These are phyloP conservation scores for Callopanchax toddi DNA, from an alignment of 2,113 vertebrate genomes.

Conservation along the genomic window DNA sequence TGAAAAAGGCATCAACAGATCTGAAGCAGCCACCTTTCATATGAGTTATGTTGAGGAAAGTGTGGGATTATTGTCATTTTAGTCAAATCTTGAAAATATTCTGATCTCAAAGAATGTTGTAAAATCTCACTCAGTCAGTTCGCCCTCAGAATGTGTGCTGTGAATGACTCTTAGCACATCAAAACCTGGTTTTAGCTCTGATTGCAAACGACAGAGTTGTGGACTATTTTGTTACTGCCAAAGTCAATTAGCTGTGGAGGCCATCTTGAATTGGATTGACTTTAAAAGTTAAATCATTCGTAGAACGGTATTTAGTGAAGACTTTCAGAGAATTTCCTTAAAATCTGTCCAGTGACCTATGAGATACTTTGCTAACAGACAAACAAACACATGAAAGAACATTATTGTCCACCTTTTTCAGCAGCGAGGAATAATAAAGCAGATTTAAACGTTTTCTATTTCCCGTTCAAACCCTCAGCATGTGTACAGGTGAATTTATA, in stretches of 20 bases:
- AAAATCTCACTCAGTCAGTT: too few relatives aligned
- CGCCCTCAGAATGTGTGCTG: not conserved
- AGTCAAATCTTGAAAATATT: too few relatives aligned
- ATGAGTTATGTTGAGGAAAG: too few relatives aligned
- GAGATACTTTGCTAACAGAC: not conserved
- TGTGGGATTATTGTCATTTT: too few relatives aligned
- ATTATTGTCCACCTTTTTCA: not conserved
- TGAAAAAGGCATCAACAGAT: too few relatives aligned
- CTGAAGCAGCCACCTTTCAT: too few relatives aligned
- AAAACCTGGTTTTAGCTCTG: not conserved
- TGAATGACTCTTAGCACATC: not conserved
- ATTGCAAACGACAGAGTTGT: not conserved
- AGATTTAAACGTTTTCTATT: too few relatives aligned
- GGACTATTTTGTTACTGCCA: not conserved
- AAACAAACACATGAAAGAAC: not conserved
- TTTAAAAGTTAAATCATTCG: not conserved
- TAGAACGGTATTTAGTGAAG: too few relatives aligned
- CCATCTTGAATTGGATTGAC: not conserved
- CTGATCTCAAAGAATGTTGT: too few relatives aligned
- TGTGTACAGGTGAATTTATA: not conserved
- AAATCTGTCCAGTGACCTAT: not conserved
- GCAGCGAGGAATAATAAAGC: too few relatives aligned
- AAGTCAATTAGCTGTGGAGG: not conserved
- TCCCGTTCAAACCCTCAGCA: not conserved
- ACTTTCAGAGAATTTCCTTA: too few relatives aligned